Percentiles rank a stretch among this genome's conserved stretches.
phyloP scores from a whole-genome alignment of 2,797 vertebrate genomes.

The Tapera naevia region DNA sequence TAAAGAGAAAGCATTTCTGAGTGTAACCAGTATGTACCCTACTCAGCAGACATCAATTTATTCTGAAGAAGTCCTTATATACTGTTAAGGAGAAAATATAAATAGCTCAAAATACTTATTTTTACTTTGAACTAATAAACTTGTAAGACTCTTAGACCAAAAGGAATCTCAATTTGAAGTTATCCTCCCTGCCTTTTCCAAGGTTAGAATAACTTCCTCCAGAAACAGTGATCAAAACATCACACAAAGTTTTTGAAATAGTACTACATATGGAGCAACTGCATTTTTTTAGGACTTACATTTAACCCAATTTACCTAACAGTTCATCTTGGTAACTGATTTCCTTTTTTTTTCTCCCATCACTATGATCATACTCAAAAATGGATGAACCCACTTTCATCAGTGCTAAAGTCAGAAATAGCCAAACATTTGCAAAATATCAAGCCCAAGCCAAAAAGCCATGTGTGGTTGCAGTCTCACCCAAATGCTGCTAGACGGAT shows the following conservation, averaged over 20 bases:
- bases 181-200: not conserved
- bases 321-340: not conserved
- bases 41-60: not conserved
- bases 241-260: not conserved
- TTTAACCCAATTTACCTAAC: not conserved
- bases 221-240: not conserved
- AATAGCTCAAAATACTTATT: not conserved
- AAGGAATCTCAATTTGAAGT: not conserved
- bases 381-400: not conserved
- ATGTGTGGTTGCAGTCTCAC: rapidly evolving
- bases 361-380: not conserved
- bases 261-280: not conserved
- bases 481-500: not conserved
- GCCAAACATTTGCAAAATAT: not conserved
- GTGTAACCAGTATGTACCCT: not conserved
- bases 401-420: not conserved
- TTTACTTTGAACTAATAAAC: not conserved
- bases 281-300: not conserved
- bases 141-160: not conserved
- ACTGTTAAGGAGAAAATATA: not conserved
- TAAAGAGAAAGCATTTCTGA: not conserved
- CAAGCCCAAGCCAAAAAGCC: not conserved
- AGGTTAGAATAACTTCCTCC: not conserved
- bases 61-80: not conserved
- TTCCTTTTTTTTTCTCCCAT: not conserved